Evolutionary conservation across 1,140 invertebrate genomes (phyloP), one percentile per base, ranked within the genome.

Genomic region (Zaprionus davidi): DNA sequence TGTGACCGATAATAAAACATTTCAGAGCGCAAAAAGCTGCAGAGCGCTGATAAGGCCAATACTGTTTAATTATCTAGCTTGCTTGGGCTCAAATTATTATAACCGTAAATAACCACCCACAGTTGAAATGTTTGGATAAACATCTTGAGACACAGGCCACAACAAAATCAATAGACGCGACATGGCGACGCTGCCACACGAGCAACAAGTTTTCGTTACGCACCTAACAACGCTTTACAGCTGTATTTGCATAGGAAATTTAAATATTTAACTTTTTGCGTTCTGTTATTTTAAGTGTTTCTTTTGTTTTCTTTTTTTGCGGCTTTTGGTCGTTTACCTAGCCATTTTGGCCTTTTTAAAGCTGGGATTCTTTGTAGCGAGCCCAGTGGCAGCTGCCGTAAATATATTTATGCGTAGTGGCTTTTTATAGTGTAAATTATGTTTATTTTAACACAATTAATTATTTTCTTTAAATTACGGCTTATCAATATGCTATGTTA

Each of bases 1-100:
- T 71, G n/a, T 70, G 69, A 71, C 69, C 69, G 69, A 66, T 72
- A 71, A 60, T 60, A 59, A 60, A 74, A 69, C 57, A 62, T n/a
- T 62, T 68, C 38, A 28, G n/a, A n/a, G 2, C 44, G 2, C 24
- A 72, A 17, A 55, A 53, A 38, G 7, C 17, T 41, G 13, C 20
- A 41, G n/a, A 17, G 6, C n/a, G 63, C 55, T 73, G 68, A 76
- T 71, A 76, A 76, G 36, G n/a, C 38, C 7, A 17, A 46, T 46
- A 46, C n/a, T 17, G 2, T 20, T 46, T 17, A 46, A 46, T 46
- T 17, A 46, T 17, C n/a, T 46, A 3, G 41, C n/a, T 46, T 20
- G n/a, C n/a, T 46, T 46, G n/a, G n/a, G 41, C 7, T 46, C n/a
- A n/a, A 11, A 34, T 34, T 11, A 34, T 34, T 34, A 34, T 34